phyloP scores from a whole-genome alignment of 2,888 invertebrate species.

The Drosophila antonietae region DNA sequence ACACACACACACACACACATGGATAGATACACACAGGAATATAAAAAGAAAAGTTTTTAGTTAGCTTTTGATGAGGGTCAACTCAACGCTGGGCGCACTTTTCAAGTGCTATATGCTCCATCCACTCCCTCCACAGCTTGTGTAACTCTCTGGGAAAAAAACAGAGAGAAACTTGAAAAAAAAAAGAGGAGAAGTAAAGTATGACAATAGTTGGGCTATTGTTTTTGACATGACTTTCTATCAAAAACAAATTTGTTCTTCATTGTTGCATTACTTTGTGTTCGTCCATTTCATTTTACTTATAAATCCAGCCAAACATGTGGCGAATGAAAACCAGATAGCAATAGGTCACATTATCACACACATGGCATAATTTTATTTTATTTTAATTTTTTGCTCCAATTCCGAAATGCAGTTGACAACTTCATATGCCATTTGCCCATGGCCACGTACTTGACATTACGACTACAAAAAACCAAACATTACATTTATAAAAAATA shows the following conservation, averaged over 20 bases:
- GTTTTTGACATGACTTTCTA: slow-evolving; percentile 81
- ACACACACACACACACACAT: slow-evolving; percentile 11
- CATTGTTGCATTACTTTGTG: slow-evolving; percentile 69
- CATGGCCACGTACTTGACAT: slow-evolving; percentile 15
- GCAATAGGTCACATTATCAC: slow-evolving; percentile 10
- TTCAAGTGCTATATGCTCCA: slow-evolving; percentile 59
- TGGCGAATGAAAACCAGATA: slow-evolving; percentile 35
- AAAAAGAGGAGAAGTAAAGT: slow-evolving; percentile 28
- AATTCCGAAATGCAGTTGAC: slow-evolving; percentile 48
- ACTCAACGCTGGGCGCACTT: slow-evolving; percentile 73
- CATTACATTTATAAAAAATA: slow-evolving; percentile 3
- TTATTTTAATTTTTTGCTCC: not conserved
- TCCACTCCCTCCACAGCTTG: not conserved
- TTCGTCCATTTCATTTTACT: slow-evolving; percentile 5
- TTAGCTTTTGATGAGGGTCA: slow-evolving; percentile 80
- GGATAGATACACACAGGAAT: slow-evolving; percentile 28
- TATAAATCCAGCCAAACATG: slow-evolving; percentile 49
- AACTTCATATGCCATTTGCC: slow-evolving; percentile 45
- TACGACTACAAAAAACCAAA: not conserved
- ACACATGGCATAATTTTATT: not conserved
- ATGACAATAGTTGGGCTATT: slow-evolving; percentile 77
- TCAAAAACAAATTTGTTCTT: slow-evolving; percentile 78
- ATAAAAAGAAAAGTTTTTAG: slow-evolving; percentile 78
- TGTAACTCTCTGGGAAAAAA: slow-evolving; percentile 11
- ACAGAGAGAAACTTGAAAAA: slow-evolving; percentile 8